phyloP scores from a whole-genome alignment of 2,888 invertebrate species.

The Pediacus dermestoides region DNA sequence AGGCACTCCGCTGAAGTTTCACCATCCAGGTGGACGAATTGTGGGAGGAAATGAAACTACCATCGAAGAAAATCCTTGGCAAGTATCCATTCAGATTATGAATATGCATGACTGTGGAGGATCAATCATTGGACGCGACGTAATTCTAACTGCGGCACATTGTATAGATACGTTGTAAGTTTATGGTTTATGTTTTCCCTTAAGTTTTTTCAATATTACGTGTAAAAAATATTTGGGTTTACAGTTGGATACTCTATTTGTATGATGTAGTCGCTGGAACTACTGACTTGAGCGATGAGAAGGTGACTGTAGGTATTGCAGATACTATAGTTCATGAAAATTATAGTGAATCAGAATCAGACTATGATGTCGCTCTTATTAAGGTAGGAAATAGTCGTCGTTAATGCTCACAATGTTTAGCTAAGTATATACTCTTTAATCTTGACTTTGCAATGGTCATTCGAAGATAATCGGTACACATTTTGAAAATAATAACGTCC shows the following conservation, averaged over 20 bases:
- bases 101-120: conserved; percentile 28
- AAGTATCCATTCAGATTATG: conserved; percentile 27
- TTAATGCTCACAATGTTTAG: no score
- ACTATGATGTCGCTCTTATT: conserved; percentile 29
- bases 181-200: no score
- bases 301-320: not conserved
- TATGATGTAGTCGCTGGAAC: conserved; percentile 2
- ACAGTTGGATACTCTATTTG: not conserved
- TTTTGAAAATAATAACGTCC: no score
- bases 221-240: no score
- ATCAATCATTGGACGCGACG: conserved; percentile 28
- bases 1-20: no score
- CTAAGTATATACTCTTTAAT: no score
- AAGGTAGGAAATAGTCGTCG: no score
- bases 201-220: no score
- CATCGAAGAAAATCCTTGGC: conserved; percentile 27
- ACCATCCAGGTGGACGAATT: conserved; percentile 27
- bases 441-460: no score
- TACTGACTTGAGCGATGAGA: not conserved
- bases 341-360: conserved; percentile 19
- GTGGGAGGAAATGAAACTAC: conserved; percentile 29
- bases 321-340: conserved; percentile 17
- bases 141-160: conserved; percentile 33
- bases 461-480: no score
- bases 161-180: conserved; percentile 27